phyloP scores from a whole-genome alignment of 1,140 invertebrate species.

The Heliconius melpomene region DNA sequence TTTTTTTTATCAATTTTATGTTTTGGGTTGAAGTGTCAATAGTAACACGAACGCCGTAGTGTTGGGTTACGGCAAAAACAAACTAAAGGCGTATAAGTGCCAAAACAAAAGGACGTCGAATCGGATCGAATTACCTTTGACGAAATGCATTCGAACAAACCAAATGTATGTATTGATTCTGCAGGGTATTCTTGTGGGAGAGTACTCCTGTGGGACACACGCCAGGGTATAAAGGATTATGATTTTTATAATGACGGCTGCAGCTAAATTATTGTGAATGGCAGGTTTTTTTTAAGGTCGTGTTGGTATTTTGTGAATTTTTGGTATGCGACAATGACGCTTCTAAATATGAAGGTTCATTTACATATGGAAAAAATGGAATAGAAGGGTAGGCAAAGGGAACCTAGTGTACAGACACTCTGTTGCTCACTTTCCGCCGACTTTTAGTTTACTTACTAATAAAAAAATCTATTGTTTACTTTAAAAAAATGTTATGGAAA shows the following conservation, averaged over 20 bases:
- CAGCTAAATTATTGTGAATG: conserved; percentile 29
- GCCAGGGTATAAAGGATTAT: conserved; percentile 39
- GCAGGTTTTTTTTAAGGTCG: conserved; percentile 28
- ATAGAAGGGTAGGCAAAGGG: not conserved
- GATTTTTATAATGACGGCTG: conserved; percentile 40
- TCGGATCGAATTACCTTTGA: conserved; percentile 75
- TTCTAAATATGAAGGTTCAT: not conserved
- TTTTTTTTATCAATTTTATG: conserved; percentile 63
- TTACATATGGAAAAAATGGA: not conserved
- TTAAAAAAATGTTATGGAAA: no score
- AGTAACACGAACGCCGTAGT: conserved; percentile 68
- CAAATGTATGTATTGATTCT: conserved; percentile 60
- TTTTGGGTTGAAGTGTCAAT: conserved; percentile 79
- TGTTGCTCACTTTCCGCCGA: no score
- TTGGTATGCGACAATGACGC: not conserved
- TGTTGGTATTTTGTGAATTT: not conserved
- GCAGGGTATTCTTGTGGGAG: conserved; percentile 40
- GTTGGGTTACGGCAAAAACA: conserved; percentile 71
- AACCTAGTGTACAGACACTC: no score
- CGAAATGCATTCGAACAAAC: conserved; percentile 69
- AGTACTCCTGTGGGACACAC: conserved; percentile 35
- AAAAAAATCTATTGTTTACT: no score
- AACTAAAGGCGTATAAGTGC: conserved; percentile 77
- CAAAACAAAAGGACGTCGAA: conserved; percentile 75
- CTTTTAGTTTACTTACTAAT: no score